These are phyloP conservation scores for Coccyzus lansbergi DNA, from an alignment of 2,797 vertebrate genomes.

Conservation along the genomic window DNA sequence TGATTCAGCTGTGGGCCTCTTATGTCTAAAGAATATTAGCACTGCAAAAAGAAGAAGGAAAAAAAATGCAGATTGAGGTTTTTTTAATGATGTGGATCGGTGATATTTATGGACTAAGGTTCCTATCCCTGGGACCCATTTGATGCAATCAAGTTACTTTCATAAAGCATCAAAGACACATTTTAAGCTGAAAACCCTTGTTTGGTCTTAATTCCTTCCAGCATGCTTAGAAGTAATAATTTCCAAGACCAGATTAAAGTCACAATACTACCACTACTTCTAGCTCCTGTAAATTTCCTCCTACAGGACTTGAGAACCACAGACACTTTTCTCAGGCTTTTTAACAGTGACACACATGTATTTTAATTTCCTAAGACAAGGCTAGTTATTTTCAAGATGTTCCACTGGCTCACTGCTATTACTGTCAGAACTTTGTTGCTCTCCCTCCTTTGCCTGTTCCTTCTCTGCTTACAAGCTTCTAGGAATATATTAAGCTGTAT, in stretches of 20 bases:
- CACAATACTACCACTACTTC: slow-evolving; percentile 41
- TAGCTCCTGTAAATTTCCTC: slow-evolving; percentile 54
- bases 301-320: slow-evolving; percentile 12
- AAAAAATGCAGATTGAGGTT: slow-evolving; percentile 24
- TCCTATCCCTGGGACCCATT: slow-evolving; percentile 64
- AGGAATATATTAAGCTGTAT: slow-evolving; percentile 39
- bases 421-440: slow-evolving; percentile 38
- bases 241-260: slow-evolving; percentile 62
- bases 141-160: slow-evolving; percentile 68
- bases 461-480: slow-evolving; percentile 49
- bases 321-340: slow-evolving; percentile 50
- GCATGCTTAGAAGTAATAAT: slow-evolving; percentile 55
- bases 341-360: slow-evolving; percentile 47
- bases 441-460: neutral
- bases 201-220: slow-evolving; percentile 69
- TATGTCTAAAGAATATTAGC: slow-evolving; percentile 65
- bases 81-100: slow-evolving; percentile 62
- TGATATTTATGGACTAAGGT: slow-evolving; percentile 66
- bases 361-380: slow-evolving; percentile 69
- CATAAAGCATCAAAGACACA: slow-evolving; percentile 63
- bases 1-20: slow-evolving; percentile 68
- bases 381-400: slow-evolving; percentile 61
- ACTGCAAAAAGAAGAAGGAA: slow-evolving; percentile 21
- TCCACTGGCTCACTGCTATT: slow-evolving; percentile 30
- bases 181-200: slow-evolving; percentile 55